Evolutionary conservation across 2,888 invertebrate species (phyloP).

Genomic region (Tetragonisca angustula): DNA sequence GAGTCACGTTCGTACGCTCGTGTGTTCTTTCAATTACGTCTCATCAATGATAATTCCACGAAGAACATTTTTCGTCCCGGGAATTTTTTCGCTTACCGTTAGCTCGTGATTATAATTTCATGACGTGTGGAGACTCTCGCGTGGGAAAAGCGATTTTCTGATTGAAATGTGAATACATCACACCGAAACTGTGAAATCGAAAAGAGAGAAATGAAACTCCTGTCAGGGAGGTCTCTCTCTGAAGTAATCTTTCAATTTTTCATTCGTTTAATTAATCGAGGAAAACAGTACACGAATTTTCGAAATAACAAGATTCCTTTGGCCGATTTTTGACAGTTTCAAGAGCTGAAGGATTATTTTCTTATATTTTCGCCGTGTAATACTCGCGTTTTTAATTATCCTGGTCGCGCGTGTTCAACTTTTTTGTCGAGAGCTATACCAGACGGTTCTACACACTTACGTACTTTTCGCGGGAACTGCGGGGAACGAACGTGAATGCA

Average conservation of each 20-base stretch:
- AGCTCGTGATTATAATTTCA: neutral
- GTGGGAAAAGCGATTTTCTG: neutral
- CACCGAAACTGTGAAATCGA: constrained; percentile 1
- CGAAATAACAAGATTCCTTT: no score
- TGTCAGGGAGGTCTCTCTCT: neutral
- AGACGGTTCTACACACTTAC: no score
- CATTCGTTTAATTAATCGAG: no score
- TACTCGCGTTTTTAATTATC: neutral
- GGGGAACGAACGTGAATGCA: neutral
- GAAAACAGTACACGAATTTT: no score
- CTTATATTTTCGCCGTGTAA: neutral
- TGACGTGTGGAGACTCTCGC: neutral
- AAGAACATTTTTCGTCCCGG: constrained; percentile 11
- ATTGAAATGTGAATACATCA: neutral
- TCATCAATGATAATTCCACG: constrained; percentile 17
- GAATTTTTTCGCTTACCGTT: neutral
- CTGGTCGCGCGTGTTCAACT: neutral
- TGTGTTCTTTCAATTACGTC: constrained; percentile 33
- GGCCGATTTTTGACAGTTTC: neutral
- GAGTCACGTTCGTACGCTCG: neutral
- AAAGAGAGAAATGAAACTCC: neutral
- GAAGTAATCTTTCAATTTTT: no score
- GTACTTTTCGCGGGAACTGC: no score
- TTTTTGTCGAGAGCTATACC: neutral
- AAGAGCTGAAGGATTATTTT: neutral